phyloP scores from a whole-genome alignment of 2,797 vertebrate genomes.

The Leptodon cayanensis region DNA sequence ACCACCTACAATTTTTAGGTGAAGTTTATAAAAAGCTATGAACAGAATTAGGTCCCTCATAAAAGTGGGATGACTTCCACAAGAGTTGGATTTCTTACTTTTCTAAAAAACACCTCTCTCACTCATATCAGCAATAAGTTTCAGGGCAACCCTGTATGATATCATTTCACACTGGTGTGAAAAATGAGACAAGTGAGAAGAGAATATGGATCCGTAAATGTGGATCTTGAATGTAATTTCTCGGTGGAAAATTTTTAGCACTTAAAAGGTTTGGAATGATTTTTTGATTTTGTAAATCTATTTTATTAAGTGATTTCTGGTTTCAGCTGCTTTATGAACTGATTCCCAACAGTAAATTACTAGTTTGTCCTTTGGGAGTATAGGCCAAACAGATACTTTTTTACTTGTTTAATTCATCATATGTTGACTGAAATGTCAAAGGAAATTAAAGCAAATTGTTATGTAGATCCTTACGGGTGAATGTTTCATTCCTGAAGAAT shows the following conservation, averaged over 20 bases:
- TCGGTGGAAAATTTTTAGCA: constrained; percentile 2
- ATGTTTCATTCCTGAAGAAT: neutral
- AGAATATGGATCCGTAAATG: neutral
- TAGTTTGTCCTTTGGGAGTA: constrained; percentile 26
- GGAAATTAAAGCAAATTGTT: constrained; percentile 63
- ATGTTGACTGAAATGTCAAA: constrained; percentile 59
- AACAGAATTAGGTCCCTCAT: neutral
- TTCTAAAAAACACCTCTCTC: neutral
- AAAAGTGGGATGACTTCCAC: neutral
- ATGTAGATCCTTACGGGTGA: neutral
- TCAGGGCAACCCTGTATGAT: neutral
- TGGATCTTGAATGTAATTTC: constrained; percentile 2
- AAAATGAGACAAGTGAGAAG: neutral
- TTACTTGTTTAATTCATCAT: constrained; percentile 48
- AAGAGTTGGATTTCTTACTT: neutral
- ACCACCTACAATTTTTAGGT: neutral
- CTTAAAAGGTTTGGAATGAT: constrained; percentile 24
- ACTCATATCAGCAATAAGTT: neutral
- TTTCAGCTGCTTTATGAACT: constrained; percentile 34
- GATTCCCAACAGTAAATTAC: constrained; percentile 35
- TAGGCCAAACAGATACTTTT: constrained; percentile 41
- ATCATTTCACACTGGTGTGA: neutral
- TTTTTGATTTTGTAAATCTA: neutral
- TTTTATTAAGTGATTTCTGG: constrained; percentile 42
- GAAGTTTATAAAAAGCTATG: neutral